Base-by-base conservation (phyloP, 1,140 invertebrate species). In the Drosophila fuyamai region DNA sequence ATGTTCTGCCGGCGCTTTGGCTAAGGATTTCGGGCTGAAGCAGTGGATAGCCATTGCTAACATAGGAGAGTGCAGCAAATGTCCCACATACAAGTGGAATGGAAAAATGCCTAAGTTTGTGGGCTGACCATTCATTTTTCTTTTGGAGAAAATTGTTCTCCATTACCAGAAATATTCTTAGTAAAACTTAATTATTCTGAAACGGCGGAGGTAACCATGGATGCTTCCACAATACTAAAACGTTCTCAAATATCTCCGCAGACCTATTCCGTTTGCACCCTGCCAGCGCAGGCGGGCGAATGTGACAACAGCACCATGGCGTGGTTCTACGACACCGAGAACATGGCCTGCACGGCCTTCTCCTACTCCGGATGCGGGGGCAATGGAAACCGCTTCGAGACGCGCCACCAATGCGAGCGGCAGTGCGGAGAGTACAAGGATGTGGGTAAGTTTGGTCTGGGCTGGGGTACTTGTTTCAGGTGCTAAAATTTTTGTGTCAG, bases 311-410 rank as follows among this genome's bases (percentile, higher is more conserved):
- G 94, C 23, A 93, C 95, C 44, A 94, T 94, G 0, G 93, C 94
- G 18, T 98, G 95, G 94, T 97, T 96, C 93, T 98, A 95, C 91
- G 95, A 98, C 88, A 78, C 92, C 0, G 88, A 92, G 0, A 92
- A 91, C 1, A 93, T 93, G 41, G 92, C 83, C 8, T 98, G 97
- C 85, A 93, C 94, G 35, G 94, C 95, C 16, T 98, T 98, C 91
- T 93, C 94, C 5, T 98, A 97, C 86, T 95, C 95, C 8, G 97
- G 97, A 8, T 98, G 97, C 90, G 95, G 95, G 50, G 97, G 97
- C 47, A 98, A 97, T 86, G 95, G 95, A 14, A 98, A 98, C 89
- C 94, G 96, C 86, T 98, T 97, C 93, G 90, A 95, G 44, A 94
- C 95, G 1, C 95, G 96, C 82, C 97, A 98, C 90, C 95, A 96